Base-by-base conservation (phyloP, 2,888 invertebrate species). In the Scaptomyza parva region DNA sequence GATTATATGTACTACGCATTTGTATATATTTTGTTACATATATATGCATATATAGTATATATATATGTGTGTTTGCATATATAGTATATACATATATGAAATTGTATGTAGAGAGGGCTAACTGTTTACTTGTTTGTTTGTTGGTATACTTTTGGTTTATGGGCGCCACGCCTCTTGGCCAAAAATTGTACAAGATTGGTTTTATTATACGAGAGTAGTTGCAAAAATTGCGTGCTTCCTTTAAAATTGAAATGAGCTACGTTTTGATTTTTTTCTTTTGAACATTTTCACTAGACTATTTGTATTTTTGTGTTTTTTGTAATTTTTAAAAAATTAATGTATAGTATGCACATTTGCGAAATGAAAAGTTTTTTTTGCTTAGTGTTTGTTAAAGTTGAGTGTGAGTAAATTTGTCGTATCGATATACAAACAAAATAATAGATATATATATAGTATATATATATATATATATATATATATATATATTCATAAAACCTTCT, bases 171-270 rank as follows among this genome's bases (percentile, higher is more conserved):
- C 37, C 53, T 40, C 8, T n/a, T 41, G 43, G 61, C 74, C 71
- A 75, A 86, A 75, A 86, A 75, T 84, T 75, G 63, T 86, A 86
- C 85, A 81, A 77, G 58, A 52, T 71, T 62, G 37, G 58, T 54
- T 54, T 65, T 48, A 35, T 39, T 67, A 55, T 80, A 69, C 66
- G 50, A 69, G 50, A 69, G 63, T 55, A 86, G 75, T 84, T 84
- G 69, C 83, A 80, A 86, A 73, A 81, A 68, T 71, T 71, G 71
- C 64, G 59, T 73, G 70, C 77, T 82, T 73, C 41, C 73, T 79
- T 86, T 81, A 84, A 84, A 84, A 86, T 72, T 86, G 78, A 71
- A 84, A 86, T 86, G 81, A 86, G 66, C 87, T 82, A 82, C 85
- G 22, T 64, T 85, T 79, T 85, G 66, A 78, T 79, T 79, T 82